Evolutionary conservation across 1,140 invertebrate genomes (phyloP), one percentile per base, ranked within the genome.

Genomic region (Belonocnema kinseyi): DNA sequence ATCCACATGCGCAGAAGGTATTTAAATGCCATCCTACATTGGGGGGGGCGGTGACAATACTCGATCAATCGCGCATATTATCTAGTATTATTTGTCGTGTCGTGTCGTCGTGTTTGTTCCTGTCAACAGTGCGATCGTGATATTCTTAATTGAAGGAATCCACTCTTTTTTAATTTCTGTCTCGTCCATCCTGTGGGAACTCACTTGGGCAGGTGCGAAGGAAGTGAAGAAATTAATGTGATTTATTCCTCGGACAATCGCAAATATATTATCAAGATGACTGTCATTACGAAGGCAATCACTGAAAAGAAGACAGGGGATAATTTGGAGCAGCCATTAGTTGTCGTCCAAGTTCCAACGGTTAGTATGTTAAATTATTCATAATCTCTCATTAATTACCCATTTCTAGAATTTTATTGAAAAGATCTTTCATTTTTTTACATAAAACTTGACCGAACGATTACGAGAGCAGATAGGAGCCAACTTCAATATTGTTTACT

Each of bases 211-310:
- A 26, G 8, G 21, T 54, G 58, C 10, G 13, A 58, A 58, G 54
- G 12, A 21, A 50, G 21, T 10, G 12, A 21, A 50, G 21, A 51
- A 73, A 51, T 73, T 73, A 76, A 52, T 40, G 51, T 70, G 40
- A 52, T 71, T 53, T 71, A 61, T 33, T 17, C 19, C 14, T 16
- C 51, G 1, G 71, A 50, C 51, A n/a, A 51, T 74, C 50, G 14
- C 54, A 21, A 81, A 33, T 61, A 46, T 46, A 46, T 46, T 13
- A 58, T 50, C 50, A 88, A 85, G 26, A 95, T 95, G 94, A 95
- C 94, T 75, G 92, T 95, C 86, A 92, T 95, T 81, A 95, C 94
- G 12, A 95, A 94, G 87, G 93, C 94, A 7, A 91, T 94, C 72
- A 91, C 91, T 50, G 93, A 94, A 77, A 94, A 95, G 88, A 94